Base-by-base conservation (phyloP, 2,113 vertebrate genomes). In the Hemichromis elongatus region DNA sequence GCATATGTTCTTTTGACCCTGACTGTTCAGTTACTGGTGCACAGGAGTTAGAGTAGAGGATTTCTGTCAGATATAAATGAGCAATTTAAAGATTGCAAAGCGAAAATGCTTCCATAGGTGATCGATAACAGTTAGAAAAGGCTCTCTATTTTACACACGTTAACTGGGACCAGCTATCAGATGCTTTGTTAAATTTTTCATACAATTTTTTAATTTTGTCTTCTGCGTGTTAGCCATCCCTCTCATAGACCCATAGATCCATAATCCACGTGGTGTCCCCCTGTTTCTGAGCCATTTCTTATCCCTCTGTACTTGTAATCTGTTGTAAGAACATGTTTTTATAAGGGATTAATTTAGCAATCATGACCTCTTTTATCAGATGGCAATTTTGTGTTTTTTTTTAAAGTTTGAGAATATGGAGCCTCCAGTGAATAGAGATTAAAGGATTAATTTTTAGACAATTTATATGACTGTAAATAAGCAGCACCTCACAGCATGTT, bases 281-380 rank as follows among this genome's bases (percentile, higher is more conserved):
- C 77, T 83, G 81, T 91, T 89, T 85, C 88, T 91, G 68, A 59
- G 80, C 85, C 70, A 78, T 92, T 89, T 89, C 90, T 92, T 90
- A 92, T 88, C 92, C 89, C 84, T 47, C 37, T 84, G 61, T 77
- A 53, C 86, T 90, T 91, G 90, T 94, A 94, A 95, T 94, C 93
- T 93, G 89, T 87, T 91, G 87, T 94, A 92, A 92, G 88, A 94
- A 93, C 90, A 94, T 94, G 94, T 95, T 94, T 89, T 92, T 90
- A 94, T 94, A 91, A 91, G 88, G 94, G 95, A 96, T 97, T 96
- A 93, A 95, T 95, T 96, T 93, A 92, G 93, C 86, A 90, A 93
- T 92, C 92, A 92, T 95, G 92, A 92, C 93, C 86, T 92, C 89
- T 93, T 94, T 95, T 91, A 90, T 93, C 93, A 92, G 89, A 89